Percentiles rank a stretch among this genome's conserved stretches.
Conservation (phyloP, 1,140 invertebrate species). For the Holotrichia oblita region DNA sequence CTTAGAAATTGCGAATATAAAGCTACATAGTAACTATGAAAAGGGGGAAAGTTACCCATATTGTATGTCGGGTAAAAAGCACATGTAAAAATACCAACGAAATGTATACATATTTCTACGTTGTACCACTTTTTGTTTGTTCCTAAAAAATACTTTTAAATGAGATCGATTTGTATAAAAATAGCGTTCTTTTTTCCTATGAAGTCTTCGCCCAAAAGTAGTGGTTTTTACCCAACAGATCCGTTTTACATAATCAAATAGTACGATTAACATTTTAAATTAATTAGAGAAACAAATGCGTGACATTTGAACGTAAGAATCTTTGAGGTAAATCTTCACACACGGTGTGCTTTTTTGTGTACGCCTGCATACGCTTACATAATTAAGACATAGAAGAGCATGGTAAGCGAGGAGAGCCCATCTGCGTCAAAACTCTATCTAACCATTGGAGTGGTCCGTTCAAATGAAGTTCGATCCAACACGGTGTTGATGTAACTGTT, state of each 20-base stretch:
- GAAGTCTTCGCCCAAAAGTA: not conserved
- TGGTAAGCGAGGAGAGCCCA: constrained; percentile 93
- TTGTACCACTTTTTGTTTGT: constrained; percentile 28
- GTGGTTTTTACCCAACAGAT: constrained; percentile 41
- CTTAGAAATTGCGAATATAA: constrained; percentile 46
- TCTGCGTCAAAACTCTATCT: constrained; percentile 95
- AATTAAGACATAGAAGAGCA: constrained; percentile 94
- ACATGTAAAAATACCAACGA: constrained; percentile 29
- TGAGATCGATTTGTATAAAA: constrained; percentile 42
- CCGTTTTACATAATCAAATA: not conserved
- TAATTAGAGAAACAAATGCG: constrained; percentile 39
- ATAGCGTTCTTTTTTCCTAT: constrained; percentile 14
- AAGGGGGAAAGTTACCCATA: constrained; percentile 24
- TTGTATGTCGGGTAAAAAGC: constrained; percentile 37
- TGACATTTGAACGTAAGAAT: constrained; percentile 32
- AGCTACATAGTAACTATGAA: constrained; percentile 52
- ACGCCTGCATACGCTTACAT: not conserved
- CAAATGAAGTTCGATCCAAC: constrained; percentile 99
- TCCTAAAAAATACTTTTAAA: constrained; percentile 35
- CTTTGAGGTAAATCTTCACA: constrained; percentile 41
- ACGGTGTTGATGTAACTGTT: constrained; percentile 97
- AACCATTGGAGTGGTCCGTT: constrained; percentile 98
- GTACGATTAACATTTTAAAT: constrained; percentile 34
- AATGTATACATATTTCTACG: constrained; percentile 30
- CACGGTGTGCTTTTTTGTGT: not conserved